These are phyloP conservation scores for Anthopleura sola DNA, from an alignment of 64 coral and sea anemone genomes.

Conservation along the genomic window DNA sequence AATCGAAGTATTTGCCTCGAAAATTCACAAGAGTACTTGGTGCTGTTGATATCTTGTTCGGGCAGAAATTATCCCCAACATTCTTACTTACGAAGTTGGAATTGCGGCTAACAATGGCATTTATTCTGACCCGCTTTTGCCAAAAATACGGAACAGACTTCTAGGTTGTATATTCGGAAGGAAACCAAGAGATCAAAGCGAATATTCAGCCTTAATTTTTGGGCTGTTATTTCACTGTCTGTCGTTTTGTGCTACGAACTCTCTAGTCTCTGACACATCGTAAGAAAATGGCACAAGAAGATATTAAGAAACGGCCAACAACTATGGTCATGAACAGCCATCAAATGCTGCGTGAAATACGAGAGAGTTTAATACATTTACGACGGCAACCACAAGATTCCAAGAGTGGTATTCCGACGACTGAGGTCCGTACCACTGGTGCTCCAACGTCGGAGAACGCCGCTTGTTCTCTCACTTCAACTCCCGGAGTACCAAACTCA, in stretches of 20 bases:
- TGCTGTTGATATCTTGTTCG: slow-evolving; percentile 1
- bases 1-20: background rate
- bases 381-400: slow-evolving; percentile 41
- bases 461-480: background rate
- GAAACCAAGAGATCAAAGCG: slow-evolving; percentile 4
- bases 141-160: slow-evolving; percentile 16
- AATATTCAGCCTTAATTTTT: slow-evolving; percentile 2
- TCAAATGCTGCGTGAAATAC: slow-evolving; percentile 81
- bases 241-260: slow-evolving; percentile 3
- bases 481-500: background rate
- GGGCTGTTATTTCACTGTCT: slow-evolving; percentile 39
- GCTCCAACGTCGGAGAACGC: slow-evolving; percentile 25
- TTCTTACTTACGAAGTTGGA: background rate
- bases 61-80: background rate
- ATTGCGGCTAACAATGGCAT: slow-evolving; percentile 6
- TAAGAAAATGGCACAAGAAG: slow-evolving; percentile 13
- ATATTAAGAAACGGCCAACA: slow-evolving; percentile 26
- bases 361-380: slow-evolving; percentile 79
- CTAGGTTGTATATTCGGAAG: background rate
- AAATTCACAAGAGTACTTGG: background rate
- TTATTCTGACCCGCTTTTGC: background rate
- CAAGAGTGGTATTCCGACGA: slow-evolving; percentile 16
- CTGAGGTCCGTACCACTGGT: slow-evolving; percentile 30
- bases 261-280: background rate
- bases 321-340: slow-evolving; percentile 79